These are phyloP conservation scores for Muschampia plurimacula DNA, from an alignment of 2,888 invertebrate species.

Conservation along the genomic window DNA sequence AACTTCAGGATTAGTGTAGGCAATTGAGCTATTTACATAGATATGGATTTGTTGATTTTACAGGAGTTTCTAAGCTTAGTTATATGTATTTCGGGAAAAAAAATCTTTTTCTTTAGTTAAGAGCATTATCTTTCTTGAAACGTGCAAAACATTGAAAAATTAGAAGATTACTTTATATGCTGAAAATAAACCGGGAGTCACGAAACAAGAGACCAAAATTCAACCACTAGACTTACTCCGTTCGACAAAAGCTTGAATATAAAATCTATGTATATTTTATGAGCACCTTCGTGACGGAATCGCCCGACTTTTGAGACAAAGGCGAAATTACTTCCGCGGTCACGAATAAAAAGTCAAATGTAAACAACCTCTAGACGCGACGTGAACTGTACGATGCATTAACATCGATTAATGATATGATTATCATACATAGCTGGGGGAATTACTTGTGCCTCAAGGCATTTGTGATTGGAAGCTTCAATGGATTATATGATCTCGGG, in stretches of 20 bases:
- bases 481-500: constrained; percentile 54
- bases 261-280: neutral
- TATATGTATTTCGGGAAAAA: too few relatives aligned
- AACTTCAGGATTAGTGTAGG: too few relatives aligned
- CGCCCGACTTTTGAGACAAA: constrained; percentile 69
- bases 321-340: constrained; percentile 76
- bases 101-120: neutral
- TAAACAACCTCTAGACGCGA: constrained; percentile 78
- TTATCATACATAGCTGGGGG: constrained; percentile 54
- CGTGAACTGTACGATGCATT: constrained; percentile 62
- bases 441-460: constrained; percentile 47
- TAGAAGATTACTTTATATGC: neutral
- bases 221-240: neutral
- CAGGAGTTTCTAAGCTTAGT: too few relatives aligned
- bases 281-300: constrained; percentile 47
- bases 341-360: constrained; percentile 81
- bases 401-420: constrained; percentile 51
- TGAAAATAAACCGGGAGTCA: neutral
- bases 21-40: too few relatives aligned
- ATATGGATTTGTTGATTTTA: too few relatives aligned
- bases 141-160: too few relatives aligned
- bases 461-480: constrained; percentile 51
- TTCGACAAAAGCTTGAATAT: neutral
- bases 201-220: neutral
- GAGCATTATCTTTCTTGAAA: neutral